These are phyloP conservation scores for Mylabris phalerata DNA, from an alignment of 1,140 invertebrate genomes.

Conservation along the genomic window DNA sequence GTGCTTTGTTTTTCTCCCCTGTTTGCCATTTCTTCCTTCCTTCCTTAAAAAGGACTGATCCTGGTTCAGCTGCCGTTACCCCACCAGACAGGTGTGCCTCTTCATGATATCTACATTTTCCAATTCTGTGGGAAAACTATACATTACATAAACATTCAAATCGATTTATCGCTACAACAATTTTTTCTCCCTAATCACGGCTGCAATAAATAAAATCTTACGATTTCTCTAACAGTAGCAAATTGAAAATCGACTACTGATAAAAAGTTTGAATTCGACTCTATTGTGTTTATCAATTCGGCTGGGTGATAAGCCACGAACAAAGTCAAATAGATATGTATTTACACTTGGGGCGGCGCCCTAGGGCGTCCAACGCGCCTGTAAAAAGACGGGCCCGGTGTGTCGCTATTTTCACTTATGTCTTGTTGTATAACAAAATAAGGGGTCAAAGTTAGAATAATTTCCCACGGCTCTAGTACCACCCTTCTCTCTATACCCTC, in stretches of 20 bases:
- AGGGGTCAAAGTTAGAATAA: constrained; percentile 10
- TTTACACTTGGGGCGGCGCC: constrained; percentile 8
- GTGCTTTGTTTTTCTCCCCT: constrained; percentile 21
- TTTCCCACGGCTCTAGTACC: constrained; percentile 9
- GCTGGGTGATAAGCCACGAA: too few species aligned
- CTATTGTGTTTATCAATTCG: too few species aligned
- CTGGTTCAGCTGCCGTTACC: constrained; percentile 3
- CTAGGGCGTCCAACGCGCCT: constrained; percentile 3
- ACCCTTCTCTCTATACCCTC: constrained; percentile 4
- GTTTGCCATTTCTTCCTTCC: constrained; percentile 20
- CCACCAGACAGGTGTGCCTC: constrained; percentile 9
- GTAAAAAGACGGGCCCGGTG: constrained; percentile 6
- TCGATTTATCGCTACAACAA: too few species aligned
- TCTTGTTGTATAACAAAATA: constrained; percentile 8
- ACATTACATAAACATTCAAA: too few species aligned
- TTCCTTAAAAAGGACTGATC: constrained; percentile 4
- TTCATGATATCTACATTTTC: too few species aligned
- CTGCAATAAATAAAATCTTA: too few species aligned
- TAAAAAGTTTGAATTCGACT: too few species aligned
- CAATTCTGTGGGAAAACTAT: too few species aligned
- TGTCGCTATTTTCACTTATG: constrained; percentile 6
- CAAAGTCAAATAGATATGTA: too few species aligned
- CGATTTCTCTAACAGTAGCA: too few species aligned
- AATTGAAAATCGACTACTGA: too few species aligned
- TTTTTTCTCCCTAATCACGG: too few species aligned